Conservation (phyloP, 2,113 vertebrate genomes). For the Podarcis cretensis region DNA sequence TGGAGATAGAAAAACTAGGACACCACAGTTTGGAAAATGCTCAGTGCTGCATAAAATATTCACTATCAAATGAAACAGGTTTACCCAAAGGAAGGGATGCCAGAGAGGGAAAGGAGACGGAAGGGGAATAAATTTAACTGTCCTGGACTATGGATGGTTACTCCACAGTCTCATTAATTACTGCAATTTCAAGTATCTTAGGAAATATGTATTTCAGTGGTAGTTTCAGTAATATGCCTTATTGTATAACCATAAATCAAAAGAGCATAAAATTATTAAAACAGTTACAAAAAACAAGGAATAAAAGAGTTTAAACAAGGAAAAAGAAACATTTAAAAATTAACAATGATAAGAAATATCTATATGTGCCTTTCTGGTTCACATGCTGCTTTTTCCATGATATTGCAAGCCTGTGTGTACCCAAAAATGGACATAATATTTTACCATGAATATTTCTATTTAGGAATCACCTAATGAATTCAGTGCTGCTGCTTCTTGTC, state of each 20-base stretch:
- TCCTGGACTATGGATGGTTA: slow-evolving; percentile 58
- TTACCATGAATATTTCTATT: background rate
- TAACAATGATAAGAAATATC: background rate
- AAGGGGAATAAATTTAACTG: slow-evolving; percentile 63
- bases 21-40: slow-evolving; percentile 62
- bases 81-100: slow-evolving; percentile 68
- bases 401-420: background rate
- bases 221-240: background rate
- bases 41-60: slow-evolving; percentile 74
- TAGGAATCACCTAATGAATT: too few relatives aligned
- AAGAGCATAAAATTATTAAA: background rate
- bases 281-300: background rate
- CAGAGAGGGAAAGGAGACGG: slow-evolving; percentile 20
- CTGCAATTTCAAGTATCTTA: background rate
- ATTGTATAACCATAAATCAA: background rate
- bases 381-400: background rate
- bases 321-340: background rate
- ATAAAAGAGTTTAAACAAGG: background rate
- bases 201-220: background rate
- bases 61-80: slow-evolving; percentile 70
- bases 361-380: background rate
- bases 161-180: background rate
- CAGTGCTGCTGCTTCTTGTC: background rate
- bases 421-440: background rate
- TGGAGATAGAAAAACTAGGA: slow-evolving; percentile 74